phyloP scores from a whole-genome alignment of 2,888 invertebrate genomes.

The Stegophylla sp. region DNA sequence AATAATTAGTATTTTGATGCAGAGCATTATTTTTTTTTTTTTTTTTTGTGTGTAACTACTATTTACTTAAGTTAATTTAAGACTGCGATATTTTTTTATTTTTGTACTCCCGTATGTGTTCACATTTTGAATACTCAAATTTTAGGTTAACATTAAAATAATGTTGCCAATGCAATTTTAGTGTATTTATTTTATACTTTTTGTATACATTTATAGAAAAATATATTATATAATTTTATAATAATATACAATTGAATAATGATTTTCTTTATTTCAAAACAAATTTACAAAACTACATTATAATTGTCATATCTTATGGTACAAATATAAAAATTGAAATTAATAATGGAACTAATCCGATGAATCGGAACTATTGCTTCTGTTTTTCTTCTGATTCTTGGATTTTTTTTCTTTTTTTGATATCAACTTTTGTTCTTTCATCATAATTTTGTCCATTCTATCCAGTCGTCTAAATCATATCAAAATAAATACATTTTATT shows the following conservation, averaged over 20 bases:
- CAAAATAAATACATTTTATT: background rate
- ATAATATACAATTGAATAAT: background rate
- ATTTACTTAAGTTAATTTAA: background rate
- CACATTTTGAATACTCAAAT: background rate
- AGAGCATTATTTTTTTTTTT: background rate
- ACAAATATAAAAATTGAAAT: slow-evolving; percentile 12
- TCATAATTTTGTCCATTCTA: slow-evolving; percentile 55
- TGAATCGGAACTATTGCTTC: slow-evolving; percentile 16
- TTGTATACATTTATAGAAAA: background rate
- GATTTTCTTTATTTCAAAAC: background rate
- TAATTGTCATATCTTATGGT: background rate
- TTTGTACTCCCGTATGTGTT: background rate
- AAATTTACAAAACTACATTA: background rate
- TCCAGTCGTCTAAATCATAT: slow-evolving; percentile 43
- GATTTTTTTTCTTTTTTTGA: slow-evolving; percentile 34
- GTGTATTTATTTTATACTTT: background rate
- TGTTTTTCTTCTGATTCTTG: slow-evolving; percentile 16
- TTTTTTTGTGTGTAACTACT: background rate
- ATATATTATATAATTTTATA: slow-evolving; percentile 3
- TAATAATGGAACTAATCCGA: slow-evolving; percentile 23
- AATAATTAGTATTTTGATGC: too few species aligned
- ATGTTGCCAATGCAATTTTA: background rate
- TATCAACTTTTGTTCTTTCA: slow-evolving; percentile 50
- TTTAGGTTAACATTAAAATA: background rate
- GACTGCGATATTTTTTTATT: slow-evolving; percentile 8